Conservation (phyloP, 2,888 invertebrate species). For the Endotricha flammealis region DNA sequence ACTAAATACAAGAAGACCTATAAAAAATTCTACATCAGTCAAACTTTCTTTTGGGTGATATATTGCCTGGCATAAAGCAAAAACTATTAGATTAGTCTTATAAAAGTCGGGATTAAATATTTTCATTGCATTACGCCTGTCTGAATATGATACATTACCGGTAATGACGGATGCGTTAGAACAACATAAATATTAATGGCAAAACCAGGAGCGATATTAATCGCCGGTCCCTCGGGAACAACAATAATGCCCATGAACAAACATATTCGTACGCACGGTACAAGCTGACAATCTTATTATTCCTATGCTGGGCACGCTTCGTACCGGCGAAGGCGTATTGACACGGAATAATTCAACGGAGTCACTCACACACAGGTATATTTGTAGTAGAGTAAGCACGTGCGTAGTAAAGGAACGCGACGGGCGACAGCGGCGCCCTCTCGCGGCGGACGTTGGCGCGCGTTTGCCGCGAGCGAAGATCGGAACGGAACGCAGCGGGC, state of each 20-base stretch:
- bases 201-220: constrained; percentile 52
- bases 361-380: constrained; percentile 59
- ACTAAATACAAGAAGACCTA: too few species aligned
- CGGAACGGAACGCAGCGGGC: constrained; percentile 30
- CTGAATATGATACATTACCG: constrained; percentile 12
- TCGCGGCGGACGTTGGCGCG: constrained; percentile 70
- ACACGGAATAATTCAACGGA: constrained; percentile 60
- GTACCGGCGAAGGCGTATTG: constrained; percentile 49
- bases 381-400: constrained; percentile 49
- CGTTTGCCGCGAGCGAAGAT: constrained; percentile 49
- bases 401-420: constrained; percentile 39
- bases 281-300: constrained; percentile 48
- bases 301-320: constrained; percentile 65
- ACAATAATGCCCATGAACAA: constrained; percentile 61
- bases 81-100: too few species aligned
- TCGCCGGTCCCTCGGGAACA: constrained; percentile 52
- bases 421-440: constrained; percentile 58
- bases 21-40: too few species aligned
- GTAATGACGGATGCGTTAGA: constrained; percentile 34
- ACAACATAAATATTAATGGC: constrained; percentile 41
- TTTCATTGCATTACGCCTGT: background rate
- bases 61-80: too few species aligned
- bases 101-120: background rate
- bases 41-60: too few species aligned
- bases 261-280: constrained; percentile 61